Percentiles rank a stretch among this genome's conserved stretches.
Evolutionary conservation across 2,888 invertebrate species (phyloP).

Genomic region (Choreutis nemorana): DNA sequence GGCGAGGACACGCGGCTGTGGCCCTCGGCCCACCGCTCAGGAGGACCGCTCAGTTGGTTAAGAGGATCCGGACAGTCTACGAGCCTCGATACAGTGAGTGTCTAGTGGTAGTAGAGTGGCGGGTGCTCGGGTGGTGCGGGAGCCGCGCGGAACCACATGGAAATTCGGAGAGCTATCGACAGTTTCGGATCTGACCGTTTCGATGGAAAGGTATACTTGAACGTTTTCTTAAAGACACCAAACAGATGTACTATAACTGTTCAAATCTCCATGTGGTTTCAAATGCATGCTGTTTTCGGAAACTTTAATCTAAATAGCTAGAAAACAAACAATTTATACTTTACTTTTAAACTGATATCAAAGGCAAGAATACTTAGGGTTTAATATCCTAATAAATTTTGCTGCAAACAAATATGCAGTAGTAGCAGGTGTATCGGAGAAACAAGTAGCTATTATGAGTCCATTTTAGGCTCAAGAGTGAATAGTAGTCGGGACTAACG

Average conservation of each 20-base stretch:
- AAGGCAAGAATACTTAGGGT: too few species aligned
- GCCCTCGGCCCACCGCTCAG: conserved; percentile 55
- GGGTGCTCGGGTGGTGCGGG: neutral
- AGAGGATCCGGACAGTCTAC: conserved; percentile 58
- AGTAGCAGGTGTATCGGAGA: conserved; percentile 52
- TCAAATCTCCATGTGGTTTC: too few species aligned
- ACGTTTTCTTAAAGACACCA: too few species aligned
- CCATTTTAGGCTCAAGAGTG: conserved; percentile 58
- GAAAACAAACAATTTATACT: too few species aligned
- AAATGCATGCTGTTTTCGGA: too few species aligned
- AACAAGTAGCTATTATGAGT: conserved; percentile 60
- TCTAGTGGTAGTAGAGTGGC: conserved; percentile 21
- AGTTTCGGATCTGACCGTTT: neutral
- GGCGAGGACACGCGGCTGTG: conserved; percentile 49
- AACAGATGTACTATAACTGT: too few species aligned
- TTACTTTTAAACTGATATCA: neutral
- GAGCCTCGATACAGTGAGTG: conserved; percentile 61
- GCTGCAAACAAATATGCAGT: conserved; percentile 42
- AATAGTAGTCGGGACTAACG: conserved; percentile 38
- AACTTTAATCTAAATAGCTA: too few species aligned
- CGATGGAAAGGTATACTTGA: neutral
- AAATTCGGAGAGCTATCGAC: conserved; percentile 15
- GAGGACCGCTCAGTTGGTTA: conserved; percentile 45
- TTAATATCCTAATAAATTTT: conserved; percentile 37
- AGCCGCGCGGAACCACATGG: conserved; percentile 20